Evolutionary conservation across 2,888 invertebrate genomes (phyloP).

Genomic region (Dynastes grantii): DNA sequence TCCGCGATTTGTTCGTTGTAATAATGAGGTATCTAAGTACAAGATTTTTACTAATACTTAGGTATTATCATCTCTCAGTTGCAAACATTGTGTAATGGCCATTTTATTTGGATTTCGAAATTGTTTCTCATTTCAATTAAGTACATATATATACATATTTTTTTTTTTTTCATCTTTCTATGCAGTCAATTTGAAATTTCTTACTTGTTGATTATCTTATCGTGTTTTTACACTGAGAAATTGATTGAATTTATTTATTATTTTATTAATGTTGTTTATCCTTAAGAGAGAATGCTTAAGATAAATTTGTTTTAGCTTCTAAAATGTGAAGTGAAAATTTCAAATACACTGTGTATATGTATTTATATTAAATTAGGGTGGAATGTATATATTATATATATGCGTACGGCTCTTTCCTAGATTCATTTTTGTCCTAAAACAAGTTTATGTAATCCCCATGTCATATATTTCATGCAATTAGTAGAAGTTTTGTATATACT

Average conservation of each 20-base stretch:
- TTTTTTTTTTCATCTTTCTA: constrained; percentile 13
- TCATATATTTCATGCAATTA: constrained; percentile 40
- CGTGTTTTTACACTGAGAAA: not conserved
- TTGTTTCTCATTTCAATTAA: constrained; percentile 23
- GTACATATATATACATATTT: not conserved
- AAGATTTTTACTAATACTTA: constrained; percentile 37
- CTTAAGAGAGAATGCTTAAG: constrained; percentile 9
- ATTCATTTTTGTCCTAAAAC: constrained; percentile 42
- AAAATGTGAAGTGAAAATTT: constrained; percentile 44
- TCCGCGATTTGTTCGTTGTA: constrained; percentile 22
- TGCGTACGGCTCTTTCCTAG: constrained; percentile 45
- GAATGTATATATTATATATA: constrained; percentile 48
- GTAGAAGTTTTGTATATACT: constrained; percentile 42
- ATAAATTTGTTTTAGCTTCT: constrained; percentile 27
- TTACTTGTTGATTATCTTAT: constrained; percentile 31
- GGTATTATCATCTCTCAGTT: constrained; percentile 24
- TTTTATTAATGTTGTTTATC: constrained; percentile 19
- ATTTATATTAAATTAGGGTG: constrained; percentile 47
- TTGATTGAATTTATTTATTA: constrained; percentile 32
- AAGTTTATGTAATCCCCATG: constrained; percentile 44
- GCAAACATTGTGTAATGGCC: not conserved
- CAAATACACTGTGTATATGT: constrained; percentile 48
- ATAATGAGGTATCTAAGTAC: constrained; percentile 32
- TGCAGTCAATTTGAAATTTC: constrained; percentile 44
- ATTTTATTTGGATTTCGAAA: constrained; percentile 28